Evolutionary conservation across 2,888 invertebrate genomes (phyloP).

Genomic region (Ornithoptera priamus): DNA sequence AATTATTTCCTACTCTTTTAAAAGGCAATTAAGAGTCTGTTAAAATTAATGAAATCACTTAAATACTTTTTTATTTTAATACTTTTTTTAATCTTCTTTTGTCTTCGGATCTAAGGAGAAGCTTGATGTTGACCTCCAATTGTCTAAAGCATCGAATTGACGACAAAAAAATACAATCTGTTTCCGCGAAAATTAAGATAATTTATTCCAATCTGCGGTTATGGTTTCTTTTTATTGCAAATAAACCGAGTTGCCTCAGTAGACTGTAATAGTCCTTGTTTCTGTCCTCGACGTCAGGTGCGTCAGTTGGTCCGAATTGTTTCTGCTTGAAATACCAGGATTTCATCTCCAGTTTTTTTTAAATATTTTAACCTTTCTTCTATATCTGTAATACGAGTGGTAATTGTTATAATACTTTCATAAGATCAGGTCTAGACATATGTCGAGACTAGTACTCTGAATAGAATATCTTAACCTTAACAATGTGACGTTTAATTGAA

Average conservation of each 20-base stretch:
- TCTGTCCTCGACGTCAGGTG: slow-evolving; percentile 57
- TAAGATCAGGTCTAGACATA: neutral
- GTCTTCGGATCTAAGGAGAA: no score
- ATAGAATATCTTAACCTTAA: neutral
- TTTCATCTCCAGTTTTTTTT: neutral
- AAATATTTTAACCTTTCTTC: no score
- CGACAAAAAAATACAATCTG: neutral
- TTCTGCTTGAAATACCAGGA: slow-evolving; percentile 45
- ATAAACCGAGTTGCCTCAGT: slow-evolving; percentile 65
- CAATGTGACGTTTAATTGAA: neutral
- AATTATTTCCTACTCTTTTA: no score
- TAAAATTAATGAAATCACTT: no score
- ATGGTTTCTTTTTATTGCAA: slow-evolving; percentile 57
- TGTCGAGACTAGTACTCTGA: neutral
- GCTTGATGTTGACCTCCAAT: neutral
- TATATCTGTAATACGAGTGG: no score
- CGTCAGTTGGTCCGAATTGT: slow-evolving; percentile 70
- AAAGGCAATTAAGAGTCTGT: no score
- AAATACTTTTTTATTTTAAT: no score
- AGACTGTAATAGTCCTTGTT: slow-evolving; percentile 67
- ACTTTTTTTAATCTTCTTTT: no score
- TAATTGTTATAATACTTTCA: neutral
- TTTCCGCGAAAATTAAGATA: neutral
- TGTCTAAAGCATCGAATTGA: neutral
- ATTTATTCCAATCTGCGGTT: slow-evolving; percentile 14